Base-by-base conservation (phyloP, 1,140 invertebrate species). In the Drosophila takahashii region DNA sequence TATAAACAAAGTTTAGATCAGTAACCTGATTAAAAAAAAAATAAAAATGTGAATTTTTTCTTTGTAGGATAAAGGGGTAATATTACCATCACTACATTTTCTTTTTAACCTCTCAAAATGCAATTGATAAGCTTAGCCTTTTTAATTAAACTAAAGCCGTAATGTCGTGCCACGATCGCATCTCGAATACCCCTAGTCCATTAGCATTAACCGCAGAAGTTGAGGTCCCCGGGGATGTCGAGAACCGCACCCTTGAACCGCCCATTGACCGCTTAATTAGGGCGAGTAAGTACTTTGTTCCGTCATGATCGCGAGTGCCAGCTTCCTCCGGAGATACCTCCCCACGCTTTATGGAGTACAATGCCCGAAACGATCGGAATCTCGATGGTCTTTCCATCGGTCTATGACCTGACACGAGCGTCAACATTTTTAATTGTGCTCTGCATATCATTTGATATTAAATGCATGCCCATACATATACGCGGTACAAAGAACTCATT, bases 371-470 rank as follows among this genome's bases (percentile, higher is more conserved):
- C 71, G 53, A 75, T 75, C 70, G 45, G 50, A 53, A 73, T 53
- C 71, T 73, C 48, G 58, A 61, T 74, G 69, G 66, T 67, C 50
- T 69, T 60, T 62, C 34, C 51, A 42, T 51, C 64, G 59, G 59
- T 79, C 73, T 85, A 85, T 77, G 73, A 65, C 71, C 66, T 47
- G 72, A 39, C 72, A 77, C 73, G 57, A 66, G 66, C 73, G 60
- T 85, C 73, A 70, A 66, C 62, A 58, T 71, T 85, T 77, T 86
- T 85, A 85, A 85, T 85, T 85, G 77, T 78, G 77, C 52, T 44
- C 59, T 74, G 81, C 81, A 81, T 85, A 86, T 85, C 51, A 85
- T 85, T 85, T 81, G 69, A 81, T 81, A 86, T 81, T 65, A 78
- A 85, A 85, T 70, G 18, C 39, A 26, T 58, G 34, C 15, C 26